A percentile compares a stretch with the other conserved stretches of the same genome.
phyloP scores from a whole-genome alignment of 2,888 invertebrate genomes.

The Hymenopus coronatus region DNA sequence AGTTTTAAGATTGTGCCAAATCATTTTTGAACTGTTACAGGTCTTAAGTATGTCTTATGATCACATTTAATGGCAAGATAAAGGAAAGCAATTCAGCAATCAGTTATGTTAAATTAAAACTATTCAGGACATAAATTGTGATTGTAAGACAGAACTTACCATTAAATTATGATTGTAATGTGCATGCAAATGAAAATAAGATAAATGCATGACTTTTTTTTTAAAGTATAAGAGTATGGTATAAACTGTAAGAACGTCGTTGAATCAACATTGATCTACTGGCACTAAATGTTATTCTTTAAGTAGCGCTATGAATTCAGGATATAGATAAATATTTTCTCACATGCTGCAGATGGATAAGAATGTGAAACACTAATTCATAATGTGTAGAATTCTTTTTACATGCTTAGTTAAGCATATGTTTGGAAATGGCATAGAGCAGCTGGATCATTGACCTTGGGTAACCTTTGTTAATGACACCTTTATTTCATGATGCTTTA shows the following conservation, averaged over 20 bases:
- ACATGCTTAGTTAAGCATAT: neutral
- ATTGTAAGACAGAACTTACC: neutral
- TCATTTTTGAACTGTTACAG: neutral
- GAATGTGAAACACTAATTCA: neutral
- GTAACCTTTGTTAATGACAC: neutral
- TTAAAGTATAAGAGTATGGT: too few relatives aligned
- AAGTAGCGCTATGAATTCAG: neutral
- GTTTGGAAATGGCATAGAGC: neutral
- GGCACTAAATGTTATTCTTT: neutral
- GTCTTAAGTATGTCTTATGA: neutral
- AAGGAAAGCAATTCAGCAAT: neutral
- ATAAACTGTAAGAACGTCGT: too few relatives aligned
- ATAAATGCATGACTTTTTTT: neutral
- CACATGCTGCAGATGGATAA: neutral
- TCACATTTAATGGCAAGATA: neutral
- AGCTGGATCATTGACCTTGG: neutral
- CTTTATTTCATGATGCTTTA: too few relatives aligned
- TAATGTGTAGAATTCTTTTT: neutral
- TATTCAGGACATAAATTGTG: neutral
- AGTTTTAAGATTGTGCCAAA: neutral
- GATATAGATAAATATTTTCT: neutral
- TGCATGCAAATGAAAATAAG: neutral
- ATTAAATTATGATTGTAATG: neutral
- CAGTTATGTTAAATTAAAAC: neutral
- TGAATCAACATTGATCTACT: neutral